Base-by-base conservation (phyloP, 2,797 vertebrate genomes). In the Silurus lanzhouensis region DNA sequence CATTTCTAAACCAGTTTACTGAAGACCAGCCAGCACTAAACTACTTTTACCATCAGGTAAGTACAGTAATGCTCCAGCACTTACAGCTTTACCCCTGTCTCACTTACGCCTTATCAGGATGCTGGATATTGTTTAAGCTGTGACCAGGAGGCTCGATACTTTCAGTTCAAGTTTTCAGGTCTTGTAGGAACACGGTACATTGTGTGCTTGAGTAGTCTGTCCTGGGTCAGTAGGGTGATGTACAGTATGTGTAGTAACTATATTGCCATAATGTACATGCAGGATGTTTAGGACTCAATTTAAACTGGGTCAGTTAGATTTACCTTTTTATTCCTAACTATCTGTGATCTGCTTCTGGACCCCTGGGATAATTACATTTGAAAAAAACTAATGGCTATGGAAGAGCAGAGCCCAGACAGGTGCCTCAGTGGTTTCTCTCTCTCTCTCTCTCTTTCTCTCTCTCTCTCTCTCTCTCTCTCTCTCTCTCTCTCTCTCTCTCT, bases 31-130 rank as follows among this genome's bases (percentile, higher is more conserved):
- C 98, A 81, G 98, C 98, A 82, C 93, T 99, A 88, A 98, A 97
- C 95, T 99, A 99, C 96, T 98, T 99, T 95, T 99, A 99, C 93
- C 98, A 99, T 84, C 98, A 99, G 97, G 98, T 99, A 93, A 61
- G 60, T 2, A 6, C 14, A 63, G 17, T 5, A 1, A 3, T 58
- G 27, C 52, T 71, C 13, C 38, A 63, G 38, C 77, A 17, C 12
- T 48, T 46, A 48, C 60, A 64, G 13, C 77, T 64, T 60, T 60
- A 38, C 9, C 25, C 20, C 75, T 77, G n/a, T 19, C 25, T 25
- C 55, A 15, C 27, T 7, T 6, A 22, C 19, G 3, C 57, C 22
- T 17, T 12, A 7, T 78, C 76, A n/a, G 57, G 2, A 61, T 13
- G 19, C 1, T 52, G n/a, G 17, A 20, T 31, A 31, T 3, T 0